Conservation (phyloP, 2,888 invertebrate species). For the Chesias legatella region DNA sequence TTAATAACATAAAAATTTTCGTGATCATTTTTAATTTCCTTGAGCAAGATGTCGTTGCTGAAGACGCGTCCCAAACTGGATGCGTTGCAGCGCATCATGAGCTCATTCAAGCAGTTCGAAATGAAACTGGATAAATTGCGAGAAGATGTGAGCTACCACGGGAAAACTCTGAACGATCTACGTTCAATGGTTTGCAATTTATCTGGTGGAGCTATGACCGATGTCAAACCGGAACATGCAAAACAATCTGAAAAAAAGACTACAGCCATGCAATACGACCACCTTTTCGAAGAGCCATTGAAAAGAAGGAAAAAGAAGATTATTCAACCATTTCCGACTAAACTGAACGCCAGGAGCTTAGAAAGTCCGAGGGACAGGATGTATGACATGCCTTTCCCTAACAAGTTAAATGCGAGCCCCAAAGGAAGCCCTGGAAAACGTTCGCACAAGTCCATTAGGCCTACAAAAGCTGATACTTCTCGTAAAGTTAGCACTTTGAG, state of each 20-base stretch:
- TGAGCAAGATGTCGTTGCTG: constrained; percentile 34
- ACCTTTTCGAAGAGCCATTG: constrained; percentile 15
- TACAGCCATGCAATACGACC: constrained; percentile 41
- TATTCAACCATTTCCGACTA: constrained; percentile 31
- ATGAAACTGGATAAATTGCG: constrained; percentile 59
- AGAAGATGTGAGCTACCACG: constrained; percentile 52
- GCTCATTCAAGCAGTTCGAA: constrained; percentile 53
- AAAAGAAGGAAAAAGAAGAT: constrained; percentile 35
- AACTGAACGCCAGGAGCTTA: constrained; percentile 38
- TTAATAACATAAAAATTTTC: constrained; percentile 21
- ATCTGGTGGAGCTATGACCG: constrained; percentile 33
- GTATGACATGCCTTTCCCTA: constrained; percentile 1
- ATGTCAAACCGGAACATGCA: constrained; percentile 27
- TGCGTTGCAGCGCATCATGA: constrained; percentile 46
- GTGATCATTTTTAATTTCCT: constrained; percentile 10
- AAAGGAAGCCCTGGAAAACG: constrained; percentile 23
- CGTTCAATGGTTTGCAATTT: constrained; percentile 46
- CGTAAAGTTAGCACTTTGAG: constrained; percentile 39
- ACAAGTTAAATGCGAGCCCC: constrained; percentile 14
- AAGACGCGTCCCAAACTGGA: constrained; percentile 36
- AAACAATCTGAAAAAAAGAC: constrained; percentile 33
- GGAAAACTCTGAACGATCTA: constrained; percentile 54
- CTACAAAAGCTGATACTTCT: constrained; percentile 40
- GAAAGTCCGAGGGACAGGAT: constrained; percentile 29
- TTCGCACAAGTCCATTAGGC: constrained; percentile 22